Conservation (phyloP, 2,888 invertebrate species). For the Agrenia bidenticulata region DNA sequence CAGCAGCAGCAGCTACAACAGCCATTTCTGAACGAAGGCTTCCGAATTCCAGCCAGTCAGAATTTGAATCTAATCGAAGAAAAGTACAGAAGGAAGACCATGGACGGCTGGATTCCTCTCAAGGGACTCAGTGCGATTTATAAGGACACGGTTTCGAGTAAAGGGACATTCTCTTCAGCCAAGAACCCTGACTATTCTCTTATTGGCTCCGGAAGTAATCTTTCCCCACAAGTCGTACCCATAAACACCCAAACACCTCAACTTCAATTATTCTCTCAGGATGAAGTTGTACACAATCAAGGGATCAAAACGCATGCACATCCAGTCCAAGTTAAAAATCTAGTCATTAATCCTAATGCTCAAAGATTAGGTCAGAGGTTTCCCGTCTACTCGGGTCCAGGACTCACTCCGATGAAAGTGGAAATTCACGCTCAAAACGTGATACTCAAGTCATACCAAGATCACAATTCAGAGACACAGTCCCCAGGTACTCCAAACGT, state of each 20-base stretch:
- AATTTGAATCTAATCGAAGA: neutral
- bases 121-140: neutral
- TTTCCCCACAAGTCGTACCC: conserved; percentile 2
- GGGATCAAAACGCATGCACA: neutral
- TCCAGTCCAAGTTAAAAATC: conserved; percentile 11
- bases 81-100: neutral
- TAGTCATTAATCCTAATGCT: neutral
- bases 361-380: conserved; percentile 6
- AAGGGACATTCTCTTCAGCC: conserved; percentile 7
- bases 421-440: conserved; percentile 32
- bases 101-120: conserved; percentile 13
- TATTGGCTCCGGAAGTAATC: neutral
- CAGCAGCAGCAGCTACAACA: neutral
- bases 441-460: conserved; percentile 10
- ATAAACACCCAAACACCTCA: neutral
- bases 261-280: neutral
- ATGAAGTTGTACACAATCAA: neutral
- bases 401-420: conserved; percentile 7
- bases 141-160: neutral
- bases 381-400: conserved; percentile 21
- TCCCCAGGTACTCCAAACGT: neutral
- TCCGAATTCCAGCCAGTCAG: neutral
- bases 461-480: neutral
- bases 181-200: neutral
- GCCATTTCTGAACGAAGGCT: neutral